Conservation (phyloP, 2,113 vertebrate species). For the Suricata suricatta region DNA sequence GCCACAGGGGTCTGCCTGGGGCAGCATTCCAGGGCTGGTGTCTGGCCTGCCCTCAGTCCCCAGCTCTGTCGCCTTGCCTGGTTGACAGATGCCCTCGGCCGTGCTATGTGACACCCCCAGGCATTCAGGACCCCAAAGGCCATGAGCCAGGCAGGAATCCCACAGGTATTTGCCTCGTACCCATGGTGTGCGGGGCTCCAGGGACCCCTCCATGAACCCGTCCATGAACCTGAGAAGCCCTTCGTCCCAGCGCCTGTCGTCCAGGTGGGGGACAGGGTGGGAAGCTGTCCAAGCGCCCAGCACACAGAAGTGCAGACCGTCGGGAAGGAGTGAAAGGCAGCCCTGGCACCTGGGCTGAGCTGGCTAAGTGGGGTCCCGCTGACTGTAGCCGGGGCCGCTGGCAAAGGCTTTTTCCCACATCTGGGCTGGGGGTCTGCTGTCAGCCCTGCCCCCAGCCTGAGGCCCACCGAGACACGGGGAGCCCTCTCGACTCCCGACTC, state of each 20-base stretch:
- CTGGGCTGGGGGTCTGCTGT: no score
- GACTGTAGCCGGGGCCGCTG: background rate
- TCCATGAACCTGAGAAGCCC: background rate
- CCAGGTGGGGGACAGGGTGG: background rate
- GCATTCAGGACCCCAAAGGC: background rate
- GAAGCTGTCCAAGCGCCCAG: rapidly evolving
- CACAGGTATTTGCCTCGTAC: background rate
- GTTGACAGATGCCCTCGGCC: background rate
- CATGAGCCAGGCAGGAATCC: background rate
- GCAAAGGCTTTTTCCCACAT: background rate
- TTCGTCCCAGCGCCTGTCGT: background rate
- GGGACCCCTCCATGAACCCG: background rate
- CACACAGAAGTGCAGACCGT: rapidly evolving
- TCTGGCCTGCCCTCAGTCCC: background rate
- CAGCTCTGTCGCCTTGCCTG: background rate
- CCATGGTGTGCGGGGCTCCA: background rate
- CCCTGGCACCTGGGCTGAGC: rapidly evolving
- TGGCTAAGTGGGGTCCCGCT: background rate
- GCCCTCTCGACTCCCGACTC: background rate
- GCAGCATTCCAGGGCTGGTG: background rate
- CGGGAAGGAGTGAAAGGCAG: rapidly evolving
- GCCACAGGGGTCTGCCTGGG: no score
- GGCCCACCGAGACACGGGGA: background rate
- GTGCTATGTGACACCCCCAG: no score
- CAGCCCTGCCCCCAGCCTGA: rapidly evolving